A percentile compares a stretch with the other conserved stretches of the same genome.
These are phyloP conservation scores for Strix occidentalis DNA, from an alignment of 2,797 vertebrate species.

Conservation along the genomic window DNA sequence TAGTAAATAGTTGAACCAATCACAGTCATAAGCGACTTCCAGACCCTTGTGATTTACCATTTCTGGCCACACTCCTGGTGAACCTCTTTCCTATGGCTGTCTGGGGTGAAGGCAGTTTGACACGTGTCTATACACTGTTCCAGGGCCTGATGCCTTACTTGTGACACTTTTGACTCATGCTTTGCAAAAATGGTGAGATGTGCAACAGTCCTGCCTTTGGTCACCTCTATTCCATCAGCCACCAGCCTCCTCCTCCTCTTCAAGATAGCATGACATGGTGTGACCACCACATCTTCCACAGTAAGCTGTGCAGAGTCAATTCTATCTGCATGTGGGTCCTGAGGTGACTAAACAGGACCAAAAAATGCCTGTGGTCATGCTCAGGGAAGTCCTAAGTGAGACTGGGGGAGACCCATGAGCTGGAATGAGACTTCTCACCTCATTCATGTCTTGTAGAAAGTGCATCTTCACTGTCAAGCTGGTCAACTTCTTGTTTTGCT, in stretches of 20 bases:
- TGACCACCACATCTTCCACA: not conserved
- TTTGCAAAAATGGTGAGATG: not conserved
- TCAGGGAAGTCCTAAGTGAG: too few relatives aligned
- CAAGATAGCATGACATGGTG: not conserved
- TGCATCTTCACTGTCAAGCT: not conserved
- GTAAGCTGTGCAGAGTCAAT: not conserved
- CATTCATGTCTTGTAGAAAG: not conserved
- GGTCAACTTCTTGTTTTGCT: not conserved
- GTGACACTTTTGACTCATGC: too few relatives aligned
- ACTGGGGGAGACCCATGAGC: too few relatives aligned
- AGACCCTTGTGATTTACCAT: not conserved
- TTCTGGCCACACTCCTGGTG: not conserved
- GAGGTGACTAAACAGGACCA: not conserved
- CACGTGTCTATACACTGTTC: not conserved
- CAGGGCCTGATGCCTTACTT: too few relatives aligned
- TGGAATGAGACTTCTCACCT: not conserved
- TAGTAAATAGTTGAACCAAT: not conserved
- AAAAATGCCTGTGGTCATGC: not conserved
- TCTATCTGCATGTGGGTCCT: not conserved
- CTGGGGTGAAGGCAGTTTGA: not conserved
- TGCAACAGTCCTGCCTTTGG: not conserved
- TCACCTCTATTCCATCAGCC: not conserved
- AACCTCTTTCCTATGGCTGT: not conserved
- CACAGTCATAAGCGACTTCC: not conserved
- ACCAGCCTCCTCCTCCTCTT: not conserved